These are phyloP conservation scores for Nomia melanderi DNA, from an alignment of 1,140 invertebrate species.

Conservation along the genomic window DNA sequence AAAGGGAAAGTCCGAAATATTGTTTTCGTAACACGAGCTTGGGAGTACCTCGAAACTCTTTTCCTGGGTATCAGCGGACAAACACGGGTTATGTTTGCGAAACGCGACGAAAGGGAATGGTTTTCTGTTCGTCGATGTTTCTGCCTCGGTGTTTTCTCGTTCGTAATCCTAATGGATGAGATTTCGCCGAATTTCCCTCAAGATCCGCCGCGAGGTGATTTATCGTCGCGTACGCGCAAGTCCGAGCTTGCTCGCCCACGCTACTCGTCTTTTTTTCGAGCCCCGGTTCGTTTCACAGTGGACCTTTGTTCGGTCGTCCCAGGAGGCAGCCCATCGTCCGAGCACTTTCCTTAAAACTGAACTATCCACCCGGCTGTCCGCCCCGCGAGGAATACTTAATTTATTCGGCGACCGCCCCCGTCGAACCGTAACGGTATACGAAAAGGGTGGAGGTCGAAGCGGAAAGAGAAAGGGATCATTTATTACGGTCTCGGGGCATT, in stretches of 20 bases:
- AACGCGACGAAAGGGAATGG: slow-evolving; percentile 37
- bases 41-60: slow-evolving; percentile 43
- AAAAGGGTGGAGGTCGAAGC: not conserved
- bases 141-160: not conserved
- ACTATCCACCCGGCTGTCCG: slow-evolving; percentile 57
- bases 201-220: slow-evolving; percentile 66
- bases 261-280: slow-evolving; percentile 27
- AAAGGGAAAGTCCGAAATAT: slow-evolving; percentile 19
- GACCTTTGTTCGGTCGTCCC: slow-evolving; percentile 58
- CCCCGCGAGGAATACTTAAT: slow-evolving; percentile 67
- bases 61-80: slow-evolving; percentile 22
- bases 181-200: slow-evolving; percentile 65
- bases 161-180: slow-evolving; percentile 74
- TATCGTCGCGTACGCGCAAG: slow-evolving; percentile 60
- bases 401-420: slow-evolving; percentile 67
- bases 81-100: slow-evolving; percentile 44
- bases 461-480: slow-evolving; percentile 27
- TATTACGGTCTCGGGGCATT: slow-evolving; percentile 23
- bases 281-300: slow-evolving; percentile 52
- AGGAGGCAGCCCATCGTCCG: slow-evolving; percentile 51
- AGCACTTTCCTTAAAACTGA: slow-evolving; percentile 61
- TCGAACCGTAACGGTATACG: slow-evolving; percentile 17
- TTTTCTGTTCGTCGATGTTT: slow-evolving; percentile 1
- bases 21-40: slow-evolving; percentile 60
- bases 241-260: not conserved